phyloP scores from a whole-genome alignment of 1,140 invertebrate species.

The Nephila pilipes region DNA sequence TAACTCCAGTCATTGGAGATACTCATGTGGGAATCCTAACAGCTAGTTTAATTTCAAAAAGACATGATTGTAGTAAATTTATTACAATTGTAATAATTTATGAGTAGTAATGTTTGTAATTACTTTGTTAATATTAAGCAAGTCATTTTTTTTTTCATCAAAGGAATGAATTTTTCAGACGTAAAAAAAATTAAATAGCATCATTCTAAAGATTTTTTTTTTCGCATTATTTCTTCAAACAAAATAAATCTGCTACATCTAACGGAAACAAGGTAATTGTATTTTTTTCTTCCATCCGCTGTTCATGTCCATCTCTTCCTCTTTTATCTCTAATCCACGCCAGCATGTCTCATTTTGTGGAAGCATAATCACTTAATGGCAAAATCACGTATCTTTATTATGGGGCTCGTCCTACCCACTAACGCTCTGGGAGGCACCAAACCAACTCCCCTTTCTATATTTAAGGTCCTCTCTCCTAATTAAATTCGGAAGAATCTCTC shows the following conservation, averaged over 20 bases:
- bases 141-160: no score
- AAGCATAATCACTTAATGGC: constrained; percentile 63
- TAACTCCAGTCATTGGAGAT: no score
- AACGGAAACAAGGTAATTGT: background rate
- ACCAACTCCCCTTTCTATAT: constrained; percentile 58
- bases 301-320: background rate
- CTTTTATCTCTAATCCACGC: background rate
- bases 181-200: no score
- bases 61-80: no score
- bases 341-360: constrained; percentile 14
- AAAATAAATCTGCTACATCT: background rate
- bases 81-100: no score
- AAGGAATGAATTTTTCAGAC: no score
- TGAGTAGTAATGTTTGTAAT: no score
- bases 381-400: constrained; percentile 69
- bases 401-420: background rate
- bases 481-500: constrained; percentile 50
- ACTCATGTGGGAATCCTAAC: no score
- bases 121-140: no score
- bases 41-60: no score
- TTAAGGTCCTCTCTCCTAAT: constrained; percentile 68
- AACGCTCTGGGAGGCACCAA: constrained; percentile 23
- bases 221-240: no score
- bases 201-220: no score
- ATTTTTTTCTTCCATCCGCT: background rate